These are phyloP conservation scores for Corydoras maculifer DNA, from an alignment of 2,113 vertebrate genomes.

Conservation along the genomic window DNA sequence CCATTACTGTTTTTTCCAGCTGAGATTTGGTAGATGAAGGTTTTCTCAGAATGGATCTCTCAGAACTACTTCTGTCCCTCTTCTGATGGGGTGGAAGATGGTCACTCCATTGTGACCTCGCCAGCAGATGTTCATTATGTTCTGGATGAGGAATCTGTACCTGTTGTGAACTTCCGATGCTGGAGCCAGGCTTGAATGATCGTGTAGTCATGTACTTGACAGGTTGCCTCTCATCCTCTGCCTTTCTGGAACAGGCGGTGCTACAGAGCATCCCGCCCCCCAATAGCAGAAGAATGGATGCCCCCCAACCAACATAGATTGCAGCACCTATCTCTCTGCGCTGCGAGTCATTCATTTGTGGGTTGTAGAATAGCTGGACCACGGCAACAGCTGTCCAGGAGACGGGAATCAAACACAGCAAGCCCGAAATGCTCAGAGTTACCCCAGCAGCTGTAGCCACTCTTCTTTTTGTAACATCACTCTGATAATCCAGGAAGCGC, in stretches of 20 bases:
- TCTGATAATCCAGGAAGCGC: slow-evolving; percentile 75
- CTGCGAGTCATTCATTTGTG: slow-evolving; percentile 63
- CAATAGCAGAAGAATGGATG: slow-evolving; percentile 70
- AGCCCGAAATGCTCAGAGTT: slow-evolving; percentile 62
- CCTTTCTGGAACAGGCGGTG: slow-evolving; percentile 58
- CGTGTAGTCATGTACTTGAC: slow-evolving; percentile 71
- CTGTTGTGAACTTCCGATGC: slow-evolving; percentile 19
- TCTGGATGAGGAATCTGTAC: neutral
- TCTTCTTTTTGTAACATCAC: slow-evolving; percentile 60
- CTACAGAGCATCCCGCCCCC: slow-evolving; percentile 80
- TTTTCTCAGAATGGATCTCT: slow-evolving; percentile 19
- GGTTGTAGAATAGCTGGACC: slow-evolving; percentile 80
- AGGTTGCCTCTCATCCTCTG: slow-evolving; percentile 61
- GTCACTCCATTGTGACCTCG: slow-evolving; percentile 21
- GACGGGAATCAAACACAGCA: slow-evolving; percentile 76
- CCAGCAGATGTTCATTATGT: neutral
- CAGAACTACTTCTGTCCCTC: slow-evolving; percentile 4
- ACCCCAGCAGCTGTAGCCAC: slow-evolving; percentile 67
- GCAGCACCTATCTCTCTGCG: slow-evolving; percentile 79
- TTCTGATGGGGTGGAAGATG: slow-evolving; percentile 2
- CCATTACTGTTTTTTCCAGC: slow-evolving; percentile 27
- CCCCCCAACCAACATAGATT: slow-evolving; percentile 84
- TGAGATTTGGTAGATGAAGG: slow-evolving; percentile 31
- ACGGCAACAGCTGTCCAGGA: slow-evolving; percentile 75
- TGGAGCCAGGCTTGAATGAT: slow-evolving; percentile 51